Evolutionary conservation across 2,797 vertebrate genomes (phyloP), one percentile per base, ranked within the genome.

Genomic region (Ispidina lecontei): DNA sequence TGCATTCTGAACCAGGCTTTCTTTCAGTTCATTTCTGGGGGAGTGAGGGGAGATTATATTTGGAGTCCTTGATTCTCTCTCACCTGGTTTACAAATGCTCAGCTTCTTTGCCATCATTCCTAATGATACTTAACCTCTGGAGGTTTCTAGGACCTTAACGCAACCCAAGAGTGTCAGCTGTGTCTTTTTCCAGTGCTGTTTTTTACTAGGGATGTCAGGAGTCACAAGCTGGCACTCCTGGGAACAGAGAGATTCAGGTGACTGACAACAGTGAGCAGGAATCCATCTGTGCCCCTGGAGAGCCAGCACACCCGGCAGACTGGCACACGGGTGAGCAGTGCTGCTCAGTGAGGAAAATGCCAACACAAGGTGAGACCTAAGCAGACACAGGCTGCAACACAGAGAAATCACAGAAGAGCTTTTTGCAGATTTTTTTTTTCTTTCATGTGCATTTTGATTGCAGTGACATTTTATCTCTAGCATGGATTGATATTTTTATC

Each of bases 151-250:
- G 51, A 87, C 79, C 70, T 59, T 75, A 85, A 41, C 47, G 33
- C 56, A 69, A 82, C 69, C 26, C 47, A 82, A 65, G 41, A 85
- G 63, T 37, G 9, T 90, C 93, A 95, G 77, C 90, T 91, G 68
- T 73, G 71, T 47, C 76, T 79, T 89, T 73, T 82, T 68, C 59
- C 13, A 1, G 26, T 41, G 56, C 41, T 64, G 44, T 39, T 75
- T 87, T 84, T 88, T 76, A 33, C 67, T 49, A 28, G 84, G 23
- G 52, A 56, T 90, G 60, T 95, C 86, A 91, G 74, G 64, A 95
- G 68, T 68, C 88, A 84, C 71, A 91, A 79, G 71, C 74, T 87
- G 86, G 59, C n/a, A 9, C 14, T 8, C 71, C 28, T 31, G 64
- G 80, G 64, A 91, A 60, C 31, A 70, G 70, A 76, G 44, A 82